Evolutionary conservation across 2,888 invertebrate species (phyloP).

Genomic region (Cyclophora albipunctata): DNA sequence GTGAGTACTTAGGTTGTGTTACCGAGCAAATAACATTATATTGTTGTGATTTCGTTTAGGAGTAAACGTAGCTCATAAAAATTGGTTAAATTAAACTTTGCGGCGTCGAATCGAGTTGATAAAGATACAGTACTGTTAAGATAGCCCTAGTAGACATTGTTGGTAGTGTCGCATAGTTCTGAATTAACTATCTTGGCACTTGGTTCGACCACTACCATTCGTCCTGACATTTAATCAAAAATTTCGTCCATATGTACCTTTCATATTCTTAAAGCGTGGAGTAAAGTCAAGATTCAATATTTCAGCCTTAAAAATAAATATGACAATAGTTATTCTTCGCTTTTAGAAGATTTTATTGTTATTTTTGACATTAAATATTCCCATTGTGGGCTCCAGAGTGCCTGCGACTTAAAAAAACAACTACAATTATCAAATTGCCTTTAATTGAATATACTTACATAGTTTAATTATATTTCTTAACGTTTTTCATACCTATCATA

Average conservation of each 20-base stretch:
- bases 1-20: constrained; percentile 46
- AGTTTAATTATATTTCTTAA: constrained; percentile 26
- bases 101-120: constrained; percentile 1
- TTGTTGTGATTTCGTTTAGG: constrained; percentile 40
- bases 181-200: too few species aligned
- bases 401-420: constrained; percentile 33
- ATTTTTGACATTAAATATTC: constrained; percentile 7
- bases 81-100: constrained; percentile 11
- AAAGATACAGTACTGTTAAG: neutral
- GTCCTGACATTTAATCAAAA: constrained; percentile 13
- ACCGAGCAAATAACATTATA: constrained; percentile 35
- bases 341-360: constrained; percentile 6
- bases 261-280: neutral
- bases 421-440: constrained; percentile 33
- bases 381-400: constrained; percentile 35
- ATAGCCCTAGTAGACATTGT: neutral
- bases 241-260: constrained; percentile 19
- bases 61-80: constrained; percentile 16
- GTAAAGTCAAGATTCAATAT: neutral
- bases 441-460: constrained; percentile 18
- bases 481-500: constrained; percentile 29
- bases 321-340: constrained; percentile 24
- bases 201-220: constrained; percentile 3
- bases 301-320: constrained; percentile 9
- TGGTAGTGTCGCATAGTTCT: constrained; percentile 1